Evolutionary conservation across 92 coral and sea anemone genomes (phyloP).

Genomic region (Phymanthus crucifer): DNA sequence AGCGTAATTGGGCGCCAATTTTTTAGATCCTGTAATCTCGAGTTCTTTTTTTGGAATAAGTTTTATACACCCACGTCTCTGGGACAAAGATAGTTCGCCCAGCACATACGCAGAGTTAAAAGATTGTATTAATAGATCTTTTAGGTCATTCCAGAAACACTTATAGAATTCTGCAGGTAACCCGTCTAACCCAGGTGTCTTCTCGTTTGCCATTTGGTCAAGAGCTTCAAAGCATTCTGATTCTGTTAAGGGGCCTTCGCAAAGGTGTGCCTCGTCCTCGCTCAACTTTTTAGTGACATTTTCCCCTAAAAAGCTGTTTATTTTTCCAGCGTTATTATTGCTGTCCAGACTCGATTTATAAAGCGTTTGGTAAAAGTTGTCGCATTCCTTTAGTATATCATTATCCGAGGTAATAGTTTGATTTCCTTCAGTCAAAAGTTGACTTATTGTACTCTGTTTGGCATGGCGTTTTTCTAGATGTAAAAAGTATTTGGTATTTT

Average conservation of each 20-base stretch:
- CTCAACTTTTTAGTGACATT: background rate
- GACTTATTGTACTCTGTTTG: slow-evolving; percentile 34
- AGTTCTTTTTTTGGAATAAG: background rate
- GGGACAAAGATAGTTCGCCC: background rate
- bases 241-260: slow-evolving; percentile 5
- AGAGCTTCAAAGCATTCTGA: background rate
- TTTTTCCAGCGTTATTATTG: background rate
- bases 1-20: background rate
- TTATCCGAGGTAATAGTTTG: slow-evolving; percentile 24
- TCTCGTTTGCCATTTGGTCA: background rate
- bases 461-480: slow-evolving; percentile 39
- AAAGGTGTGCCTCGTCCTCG: background rate
- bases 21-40: background rate
- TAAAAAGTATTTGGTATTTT: slow-evolving; percentile 47
- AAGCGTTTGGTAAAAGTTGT: slow-evolving; percentile 5
- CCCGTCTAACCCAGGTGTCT: slow-evolving; percentile 4
- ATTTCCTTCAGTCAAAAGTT: slow-evolving; percentile 11
- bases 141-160: background rate
- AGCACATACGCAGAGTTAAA: slow-evolving; percentile 1
- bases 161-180: slow-evolving; percentile 14
- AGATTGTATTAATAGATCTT: background rate
- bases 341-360: background rate
- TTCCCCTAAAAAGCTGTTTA: background rate
- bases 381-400: slow-evolving; percentile 31
- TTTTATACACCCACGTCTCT: background rate